Evolutionary conservation across 2,888 invertebrate genomes (phyloP), one percentile per base, ranked within the genome.

Genomic region (Melangyna quadrimaculata): DNA sequence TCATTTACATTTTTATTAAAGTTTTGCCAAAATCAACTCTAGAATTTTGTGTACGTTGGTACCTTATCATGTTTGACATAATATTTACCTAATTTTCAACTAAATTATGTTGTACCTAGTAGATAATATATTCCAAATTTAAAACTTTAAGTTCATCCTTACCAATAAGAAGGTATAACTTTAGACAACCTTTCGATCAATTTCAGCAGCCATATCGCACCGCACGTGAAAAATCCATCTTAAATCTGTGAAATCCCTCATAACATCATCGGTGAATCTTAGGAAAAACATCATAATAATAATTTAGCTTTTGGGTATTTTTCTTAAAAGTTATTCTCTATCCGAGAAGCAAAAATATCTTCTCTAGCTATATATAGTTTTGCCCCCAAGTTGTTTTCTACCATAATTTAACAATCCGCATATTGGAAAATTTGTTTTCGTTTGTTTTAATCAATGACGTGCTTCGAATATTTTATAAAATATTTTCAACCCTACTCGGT

Each of bases 401-500:
- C 59, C 35, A 55, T 63, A 80, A 74, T 80, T 80, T 74, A 55
- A 45, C 61, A 80, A 70, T 63, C 75, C 45, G 45, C 75, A 75
- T 81, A 81, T 71, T 81, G 55, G 55, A 53, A 71, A 71, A 51
- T 53, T 45, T 61, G 61, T 79, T 81, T 65, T 70, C 75, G 70
- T 75, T 75, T 70, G 69, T 81, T 81, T 81, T 81, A 81, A 81
- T 81, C 80, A 81, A 81, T 75, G 70, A 75, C 80, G 80, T 81
- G 80, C 55, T 40, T 65, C 32, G 75, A 75, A 81, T 81, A 53
- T 45, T 48, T 22, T 24, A 75, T 29, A 55, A 55, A 45, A 45
- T 19, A 45, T 45, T 55, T 59, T 32, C 37, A 59, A 57, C 32
- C n/a, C n/a, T n/a, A n/a, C n/a, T n/a, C n/a, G n/a, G n/a, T n/a